These are phyloP conservation scores for Naso thynnoides DNA, from an alignment of 2,797 vertebrate species.

Conservation along the genomic window DNA sequence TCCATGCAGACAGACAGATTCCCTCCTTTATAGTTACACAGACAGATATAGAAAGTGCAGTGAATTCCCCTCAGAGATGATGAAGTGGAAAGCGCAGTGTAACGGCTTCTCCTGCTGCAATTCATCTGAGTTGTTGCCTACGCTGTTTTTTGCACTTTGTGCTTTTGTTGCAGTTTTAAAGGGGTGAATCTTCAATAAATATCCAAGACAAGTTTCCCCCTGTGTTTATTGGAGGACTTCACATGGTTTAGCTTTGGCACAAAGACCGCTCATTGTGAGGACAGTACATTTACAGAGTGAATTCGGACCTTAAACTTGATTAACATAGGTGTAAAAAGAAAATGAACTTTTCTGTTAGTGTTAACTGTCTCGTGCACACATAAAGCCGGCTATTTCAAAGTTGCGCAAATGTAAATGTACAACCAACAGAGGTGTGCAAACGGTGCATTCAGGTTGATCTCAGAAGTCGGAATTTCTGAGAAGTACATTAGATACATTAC, in stretches of 20 bases:
- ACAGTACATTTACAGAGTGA: not conserved
- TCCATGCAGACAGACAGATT: no score
- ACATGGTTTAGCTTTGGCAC: not conserved
- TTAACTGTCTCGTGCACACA: not conserved
- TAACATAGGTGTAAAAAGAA: not conserved
- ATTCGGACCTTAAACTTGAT: slow-evolving; percentile 7
- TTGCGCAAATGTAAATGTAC: not conserved
- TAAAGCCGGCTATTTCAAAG: not conserved
- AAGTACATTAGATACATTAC: no score
- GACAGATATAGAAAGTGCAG: not conserved
- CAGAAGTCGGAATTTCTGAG: no score
- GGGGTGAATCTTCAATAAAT: not conserved
- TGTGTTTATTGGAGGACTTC: not conserved
- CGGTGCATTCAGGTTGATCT: no score
- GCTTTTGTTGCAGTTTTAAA: slow-evolving; percentile 15
- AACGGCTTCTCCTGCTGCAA: not conserved
- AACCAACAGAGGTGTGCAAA: not conserved
- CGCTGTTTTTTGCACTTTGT: not conserved
- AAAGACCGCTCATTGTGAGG: not conserved
- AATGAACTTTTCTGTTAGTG: not conserved
- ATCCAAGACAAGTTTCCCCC: not conserved
- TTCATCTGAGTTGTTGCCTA: not conserved
- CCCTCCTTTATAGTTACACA: no score
- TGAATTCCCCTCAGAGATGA: slow-evolving; percentile 8
- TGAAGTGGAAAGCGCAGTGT: not conserved